phyloP scores from a whole-genome alignment of 92 coral and sea anemone genomes.

The Anthopleura xanthogrammica region DNA sequence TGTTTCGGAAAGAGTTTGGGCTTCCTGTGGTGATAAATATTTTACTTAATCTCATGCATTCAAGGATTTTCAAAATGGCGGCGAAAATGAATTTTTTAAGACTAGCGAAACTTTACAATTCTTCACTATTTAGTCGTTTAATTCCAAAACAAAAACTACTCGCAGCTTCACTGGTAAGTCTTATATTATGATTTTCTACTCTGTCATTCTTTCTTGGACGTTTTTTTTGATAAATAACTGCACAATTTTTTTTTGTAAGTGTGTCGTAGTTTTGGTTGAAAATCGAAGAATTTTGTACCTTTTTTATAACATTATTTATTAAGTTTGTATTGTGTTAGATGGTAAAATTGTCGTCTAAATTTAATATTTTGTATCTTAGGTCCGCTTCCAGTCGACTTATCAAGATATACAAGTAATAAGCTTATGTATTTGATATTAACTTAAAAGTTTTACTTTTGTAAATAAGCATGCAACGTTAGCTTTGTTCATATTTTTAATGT shows the following conservation, averaged over 20 bases:
- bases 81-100: constrained; percentile 11
- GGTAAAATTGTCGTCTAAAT: neutral
- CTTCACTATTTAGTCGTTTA: neutral
- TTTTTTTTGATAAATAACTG: neutral
- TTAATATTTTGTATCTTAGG: constrained; percentile 14
- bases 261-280: neutral
- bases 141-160: constrained; percentile 4
- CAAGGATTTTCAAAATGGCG: constrained; percentile 35
- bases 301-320: too few species aligned
- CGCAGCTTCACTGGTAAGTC: constrained; percentile 28
- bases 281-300: neutral
- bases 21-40: neutral
- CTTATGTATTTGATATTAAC: neutral
- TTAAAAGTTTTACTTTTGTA: too few species aligned
- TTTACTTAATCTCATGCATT: neutral
- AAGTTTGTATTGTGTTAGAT: too few species aligned
- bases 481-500: neutral
- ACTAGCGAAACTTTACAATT: constrained; percentile 8
- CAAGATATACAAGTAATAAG: constrained; percentile 29
- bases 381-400: constrained; percentile 27
- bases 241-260: neutral
- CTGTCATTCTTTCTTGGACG: neutral
- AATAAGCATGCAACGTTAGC: too few species aligned
- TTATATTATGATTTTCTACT: neutral
- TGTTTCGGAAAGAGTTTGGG: neutral